phyloP scores from a whole-genome alignment of 1,140 invertebrate species.

The Nixonia krombeini region DNA sequence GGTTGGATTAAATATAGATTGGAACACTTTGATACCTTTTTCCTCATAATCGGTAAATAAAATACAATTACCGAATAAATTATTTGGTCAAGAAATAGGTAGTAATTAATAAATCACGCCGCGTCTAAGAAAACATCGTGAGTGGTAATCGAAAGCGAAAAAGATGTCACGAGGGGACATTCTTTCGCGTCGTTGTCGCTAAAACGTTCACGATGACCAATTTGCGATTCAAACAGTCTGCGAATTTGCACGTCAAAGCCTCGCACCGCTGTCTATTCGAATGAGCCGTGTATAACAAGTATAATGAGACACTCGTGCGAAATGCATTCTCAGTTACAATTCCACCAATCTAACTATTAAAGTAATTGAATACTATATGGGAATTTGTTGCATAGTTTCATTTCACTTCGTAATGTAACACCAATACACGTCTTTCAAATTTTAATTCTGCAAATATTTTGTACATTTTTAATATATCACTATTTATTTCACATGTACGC shows the following conservation, averaged over 20 bases:
- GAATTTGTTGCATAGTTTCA: too few relatives aligned
- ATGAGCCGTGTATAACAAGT: conserved; percentile 8
- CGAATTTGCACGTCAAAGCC: conserved; percentile 43
- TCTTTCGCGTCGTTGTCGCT: conserved; percentile 12
- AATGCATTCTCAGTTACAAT: conserved; percentile 9
- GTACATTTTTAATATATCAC: too few relatives aligned
- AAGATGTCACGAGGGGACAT: not conserved
- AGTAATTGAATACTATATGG: not conserved
- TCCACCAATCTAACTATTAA: not conserved
- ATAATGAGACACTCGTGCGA: conserved; percentile 14
- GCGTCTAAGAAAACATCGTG: conserved; percentile 5
- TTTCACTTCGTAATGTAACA: too few relatives aligned
- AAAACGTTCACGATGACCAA: conserved; percentile 21
- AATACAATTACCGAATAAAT: too few relatives aligned
- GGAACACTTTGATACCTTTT: too few relatives aligned
- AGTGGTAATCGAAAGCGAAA: not conserved
- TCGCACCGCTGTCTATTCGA: conserved; percentile 14
- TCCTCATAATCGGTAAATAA: too few relatives aligned
- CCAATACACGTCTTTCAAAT: too few relatives aligned
- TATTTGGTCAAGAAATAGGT: too few relatives aligned
- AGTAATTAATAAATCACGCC: too few relatives aligned
- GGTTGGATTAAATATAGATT: too few relatives aligned
- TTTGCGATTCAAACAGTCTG: conserved; percentile 32
- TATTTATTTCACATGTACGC: too few relatives aligned
- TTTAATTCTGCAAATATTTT: too few relatives aligned